Conservation (phyloP, 2,797 vertebrate species). For the Coluber constrictor region DNA sequence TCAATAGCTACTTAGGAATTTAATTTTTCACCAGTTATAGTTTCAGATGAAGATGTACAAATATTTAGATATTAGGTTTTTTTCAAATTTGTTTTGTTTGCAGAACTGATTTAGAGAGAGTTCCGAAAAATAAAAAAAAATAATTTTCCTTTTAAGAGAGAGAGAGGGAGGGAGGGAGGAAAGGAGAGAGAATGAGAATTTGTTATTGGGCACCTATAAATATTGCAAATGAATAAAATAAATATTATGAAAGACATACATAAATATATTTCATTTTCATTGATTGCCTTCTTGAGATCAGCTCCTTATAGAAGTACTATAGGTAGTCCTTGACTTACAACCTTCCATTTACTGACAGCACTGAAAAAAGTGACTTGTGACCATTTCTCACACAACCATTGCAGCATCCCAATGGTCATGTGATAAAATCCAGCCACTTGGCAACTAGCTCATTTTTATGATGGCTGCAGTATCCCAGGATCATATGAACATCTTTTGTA, state of each 20-base stretch:
- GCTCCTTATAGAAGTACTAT: background rate
- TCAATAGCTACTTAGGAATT: background rate
- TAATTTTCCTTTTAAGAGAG: background rate
- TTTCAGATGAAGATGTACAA: background rate
- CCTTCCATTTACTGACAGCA: too few species aligned
- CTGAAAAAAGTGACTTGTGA: too few species aligned
- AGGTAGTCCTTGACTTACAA: too few species aligned
- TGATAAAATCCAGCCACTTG: background rate
- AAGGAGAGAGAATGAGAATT: background rate
- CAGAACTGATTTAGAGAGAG: background rate
- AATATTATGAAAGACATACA: background rate
- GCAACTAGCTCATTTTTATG: too few species aligned
- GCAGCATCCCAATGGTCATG: background rate
- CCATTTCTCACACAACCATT: too few species aligned
- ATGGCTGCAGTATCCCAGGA: too few species aligned
- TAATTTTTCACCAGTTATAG: background rate
- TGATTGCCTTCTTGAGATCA: background rate
- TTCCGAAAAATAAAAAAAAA: background rate
- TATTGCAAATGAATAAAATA: background rate
- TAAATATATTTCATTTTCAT: background rate
- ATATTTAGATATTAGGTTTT: background rate
- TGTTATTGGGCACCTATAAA: background rate
- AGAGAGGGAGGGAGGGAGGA: too few species aligned
- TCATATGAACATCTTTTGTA: too few species aligned
- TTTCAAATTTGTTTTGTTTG: background rate